Evolutionary conservation across 2,113 vertebrate species (phyloP).

Genomic region (Dicaeum eximium): DNA sequence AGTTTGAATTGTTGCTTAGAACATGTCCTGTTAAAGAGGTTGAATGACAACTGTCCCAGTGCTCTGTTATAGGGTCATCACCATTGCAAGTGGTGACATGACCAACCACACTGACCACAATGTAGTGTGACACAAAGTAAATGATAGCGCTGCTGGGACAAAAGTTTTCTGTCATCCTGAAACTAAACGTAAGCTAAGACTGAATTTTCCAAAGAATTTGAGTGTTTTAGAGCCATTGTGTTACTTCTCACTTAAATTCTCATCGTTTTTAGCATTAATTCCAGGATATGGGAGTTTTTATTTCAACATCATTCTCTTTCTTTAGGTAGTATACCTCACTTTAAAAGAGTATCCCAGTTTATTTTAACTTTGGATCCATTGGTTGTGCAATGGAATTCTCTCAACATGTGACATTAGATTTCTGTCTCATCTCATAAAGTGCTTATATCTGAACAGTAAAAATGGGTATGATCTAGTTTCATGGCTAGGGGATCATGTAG

Average conservation of each 20-base stretch:
- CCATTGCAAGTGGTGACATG: no score
- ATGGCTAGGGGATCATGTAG: not conserved
- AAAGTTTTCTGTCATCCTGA: not conserved
- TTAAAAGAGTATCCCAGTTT: not conserved
- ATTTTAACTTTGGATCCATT: not conserved
- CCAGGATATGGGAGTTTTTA: not conserved
- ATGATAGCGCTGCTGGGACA: not conserved
- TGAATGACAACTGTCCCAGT: not conserved
- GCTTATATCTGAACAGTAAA: not conserved
- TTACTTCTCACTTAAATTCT: not conserved
- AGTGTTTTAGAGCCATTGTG: not conserved
- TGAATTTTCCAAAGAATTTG: not conserved
- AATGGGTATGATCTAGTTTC: not conserved
- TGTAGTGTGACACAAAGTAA: not conserved
- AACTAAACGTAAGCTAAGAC: not conserved
- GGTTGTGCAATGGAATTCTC: not conserved
- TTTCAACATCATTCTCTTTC: not conserved
- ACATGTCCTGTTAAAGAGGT: not conserved
- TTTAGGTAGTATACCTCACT: not conserved
- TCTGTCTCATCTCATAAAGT: not conserved
- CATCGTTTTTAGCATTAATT: not conserved
- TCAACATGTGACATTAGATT: not conserved
- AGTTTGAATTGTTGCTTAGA: not conserved
- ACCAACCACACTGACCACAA: not conserved
- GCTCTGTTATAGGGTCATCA: fast-evolving